These are phyloP conservation scores for Kryptopterus vitreolus DNA, from an alignment of 2,797 vertebrate genomes.

Conservation along the genomic window DNA sequence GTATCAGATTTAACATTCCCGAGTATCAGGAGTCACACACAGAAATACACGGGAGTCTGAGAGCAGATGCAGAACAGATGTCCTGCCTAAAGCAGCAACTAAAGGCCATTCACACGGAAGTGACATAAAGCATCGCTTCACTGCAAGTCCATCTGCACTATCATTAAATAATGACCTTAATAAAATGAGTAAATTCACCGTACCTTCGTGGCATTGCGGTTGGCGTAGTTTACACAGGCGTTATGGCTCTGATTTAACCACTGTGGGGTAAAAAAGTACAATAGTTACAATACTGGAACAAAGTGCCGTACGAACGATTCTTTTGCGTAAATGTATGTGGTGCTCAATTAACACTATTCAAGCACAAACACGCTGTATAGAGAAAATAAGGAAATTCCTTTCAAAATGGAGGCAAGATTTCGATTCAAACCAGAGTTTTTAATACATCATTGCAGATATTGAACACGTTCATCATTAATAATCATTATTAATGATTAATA, in stretches of 20 bases:
- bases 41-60: background rate
- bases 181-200: constrained; percentile 4
- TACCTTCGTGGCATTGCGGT: constrained; percentile 88
- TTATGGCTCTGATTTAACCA: constrained; percentile 93
- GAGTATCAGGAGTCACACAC: constrained; percentile 1
- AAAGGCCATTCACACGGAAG: constrained; percentile 51
- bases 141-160: constrained; percentile 43
- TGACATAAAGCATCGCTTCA: constrained; percentile 37
- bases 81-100: constrained; percentile 40
- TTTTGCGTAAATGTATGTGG: background rate
- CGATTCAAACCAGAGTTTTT: background rate
- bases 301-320: background rate
- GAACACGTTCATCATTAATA: background rate
- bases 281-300: background rate
- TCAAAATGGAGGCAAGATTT: background rate
- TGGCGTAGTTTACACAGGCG: constrained; percentile 89
- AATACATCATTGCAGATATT: background rate
- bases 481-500: no score
- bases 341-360: background rate
- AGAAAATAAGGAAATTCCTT: background rate
- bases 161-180: constrained; percentile 36
- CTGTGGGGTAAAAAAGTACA: constrained; percentile 59
- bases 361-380: background rate
- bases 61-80: constrained; percentile 51
- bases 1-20: constrained; percentile 13